Base-by-base conservation (phyloP, 2,113 vertebrate genomes). In the Lutjanus erythropterus region DNA sequence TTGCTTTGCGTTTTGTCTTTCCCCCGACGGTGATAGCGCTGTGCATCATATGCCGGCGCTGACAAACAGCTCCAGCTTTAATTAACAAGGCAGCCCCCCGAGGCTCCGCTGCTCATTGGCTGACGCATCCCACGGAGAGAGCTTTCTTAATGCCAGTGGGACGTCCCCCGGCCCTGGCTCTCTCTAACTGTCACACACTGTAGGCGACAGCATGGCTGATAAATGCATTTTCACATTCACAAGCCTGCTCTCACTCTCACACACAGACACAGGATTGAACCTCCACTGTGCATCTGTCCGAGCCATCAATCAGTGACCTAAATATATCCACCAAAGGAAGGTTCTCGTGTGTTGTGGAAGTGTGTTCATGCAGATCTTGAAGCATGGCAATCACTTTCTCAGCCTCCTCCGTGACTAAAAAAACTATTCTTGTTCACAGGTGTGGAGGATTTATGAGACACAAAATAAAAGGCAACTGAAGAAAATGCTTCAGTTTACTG, bases 31-130 rank as follows among this genome's bases (percentile, higher is more conserved):
- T 78, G 86, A 90, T 89, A 80, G 67, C 3, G 29, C 80, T 78
- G 84, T 88, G 90, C 78, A 90, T 89, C 91, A 87, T 88, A 91
- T 83, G 75, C 71, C 65, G 52, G 46, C 75, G 4, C 76, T 88
- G 89, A 91, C 88, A 91, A 93, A 92, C 91, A 91, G 86, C 89
- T 86, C 80, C 35, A 25, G 83, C 78, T 91, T 90, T 92, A 93
- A 92, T 93, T 92, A 93, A 93, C 89, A 86, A 84, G 78, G 72
- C 80, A 37, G 78, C 85, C 87, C 80, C 87, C 83, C 1, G 77
- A 88, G 89, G 82, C 71, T 60, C 8, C 10, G 35, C 69, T 90
- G 84, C 82, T 88, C 85, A 84, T 84, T 86, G 86, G 83, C 81
- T 86, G 80, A 87, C 60, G 70, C 68, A 37, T 91, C 82, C 85